Conservation (phyloP, 2,113 vertebrate species). For the Pseudois nayaur region DNA sequence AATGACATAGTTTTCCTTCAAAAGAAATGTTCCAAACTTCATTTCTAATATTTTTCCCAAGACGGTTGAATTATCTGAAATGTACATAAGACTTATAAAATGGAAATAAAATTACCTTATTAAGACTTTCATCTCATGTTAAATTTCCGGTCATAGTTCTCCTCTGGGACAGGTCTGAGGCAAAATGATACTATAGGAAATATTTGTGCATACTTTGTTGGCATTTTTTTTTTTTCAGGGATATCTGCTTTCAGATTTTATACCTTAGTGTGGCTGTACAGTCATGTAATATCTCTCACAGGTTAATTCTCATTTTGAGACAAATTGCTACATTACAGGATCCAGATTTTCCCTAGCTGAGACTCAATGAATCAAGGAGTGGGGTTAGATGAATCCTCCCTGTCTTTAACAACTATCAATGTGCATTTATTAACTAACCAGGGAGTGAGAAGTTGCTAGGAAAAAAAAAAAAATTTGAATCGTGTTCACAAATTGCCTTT, state of each 20-base stretch:
- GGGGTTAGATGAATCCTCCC: neutral
- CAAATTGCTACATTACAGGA: neutral
- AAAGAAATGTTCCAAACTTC: slow-evolving; percentile 25
- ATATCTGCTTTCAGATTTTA: neutral
- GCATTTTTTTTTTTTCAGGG: neutral
- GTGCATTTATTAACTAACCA: neutral
- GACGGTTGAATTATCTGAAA: neutral
- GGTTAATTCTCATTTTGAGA: neutral
- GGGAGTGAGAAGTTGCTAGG: neutral
- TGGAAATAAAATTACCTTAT: slow-evolving; percentile 33
- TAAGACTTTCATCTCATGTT: neutral
- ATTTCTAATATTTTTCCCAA: slow-evolving; percentile 37
- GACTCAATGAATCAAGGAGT: neutral
- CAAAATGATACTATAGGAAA: neutral
- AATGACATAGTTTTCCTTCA: slow-evolving; percentile 17
- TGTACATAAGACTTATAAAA: slow-evolving; percentile 26
- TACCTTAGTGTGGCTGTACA: neutral
- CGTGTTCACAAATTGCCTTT: neutral
- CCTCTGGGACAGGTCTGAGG: neutral
- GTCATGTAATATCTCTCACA: neutral
- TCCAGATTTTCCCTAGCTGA: neutral
- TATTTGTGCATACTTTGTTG: neutral
- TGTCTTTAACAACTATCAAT: neutral
- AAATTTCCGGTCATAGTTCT: neutral
- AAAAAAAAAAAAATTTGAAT: neutral